A percentile compares a stretch with the other conserved stretches of the same genome.
These are phyloP conservation scores for Catocala fraxini DNA, from an alignment of 2,888 invertebrate species.

Conservation along the genomic window DNA sequence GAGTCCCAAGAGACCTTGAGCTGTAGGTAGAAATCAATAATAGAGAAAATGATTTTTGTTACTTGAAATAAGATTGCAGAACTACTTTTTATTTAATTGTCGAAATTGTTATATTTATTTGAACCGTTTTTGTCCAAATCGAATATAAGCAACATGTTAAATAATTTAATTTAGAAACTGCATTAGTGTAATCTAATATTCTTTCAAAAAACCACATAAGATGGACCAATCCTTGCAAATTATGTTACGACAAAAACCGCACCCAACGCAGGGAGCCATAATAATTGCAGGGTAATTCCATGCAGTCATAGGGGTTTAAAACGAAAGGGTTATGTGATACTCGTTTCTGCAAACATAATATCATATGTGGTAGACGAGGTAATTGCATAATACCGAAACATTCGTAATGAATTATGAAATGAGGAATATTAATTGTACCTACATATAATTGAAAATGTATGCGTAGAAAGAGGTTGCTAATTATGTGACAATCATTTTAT, in stretches of 20 bases:
- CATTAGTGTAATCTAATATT: conserved; percentile 40
- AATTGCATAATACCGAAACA: conserved; percentile 28
- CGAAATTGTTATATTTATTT: too few relatives aligned
- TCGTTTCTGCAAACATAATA: conserved; percentile 31
- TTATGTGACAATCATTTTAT: neutral
- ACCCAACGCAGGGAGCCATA: conserved; percentile 64
- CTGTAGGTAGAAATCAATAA: conserved; percentile 38
- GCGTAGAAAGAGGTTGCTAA: neutral
- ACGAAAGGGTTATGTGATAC: conserved; percentile 67
- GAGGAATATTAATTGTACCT: neutral
- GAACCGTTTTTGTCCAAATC: too few relatives aligned
- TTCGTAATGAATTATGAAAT: conserved; percentile 18
- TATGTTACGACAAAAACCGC: conserved; percentile 67
- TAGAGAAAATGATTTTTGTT: conserved; percentile 26
- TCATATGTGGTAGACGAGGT: conserved; percentile 21
- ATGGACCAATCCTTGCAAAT: conserved; percentile 60
- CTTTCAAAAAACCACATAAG: conserved; percentile 51
- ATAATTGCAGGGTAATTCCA: conserved; percentile 77
- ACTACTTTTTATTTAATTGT: too few relatives aligned
- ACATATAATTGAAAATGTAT: conserved; percentile 22
- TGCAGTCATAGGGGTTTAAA: conserved; percentile 70
- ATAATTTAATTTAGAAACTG: conserved; percentile 8
- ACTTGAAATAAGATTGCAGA: too few relatives aligned
- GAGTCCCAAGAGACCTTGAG: conserved; percentile 27
- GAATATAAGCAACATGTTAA: too few relatives aligned